Evolutionary conservation across 53 echinoderm and acorn worm species (phyloP), one percentile per base, ranked within the genome.

Genomic region (Patiria pectinifera): DNA sequence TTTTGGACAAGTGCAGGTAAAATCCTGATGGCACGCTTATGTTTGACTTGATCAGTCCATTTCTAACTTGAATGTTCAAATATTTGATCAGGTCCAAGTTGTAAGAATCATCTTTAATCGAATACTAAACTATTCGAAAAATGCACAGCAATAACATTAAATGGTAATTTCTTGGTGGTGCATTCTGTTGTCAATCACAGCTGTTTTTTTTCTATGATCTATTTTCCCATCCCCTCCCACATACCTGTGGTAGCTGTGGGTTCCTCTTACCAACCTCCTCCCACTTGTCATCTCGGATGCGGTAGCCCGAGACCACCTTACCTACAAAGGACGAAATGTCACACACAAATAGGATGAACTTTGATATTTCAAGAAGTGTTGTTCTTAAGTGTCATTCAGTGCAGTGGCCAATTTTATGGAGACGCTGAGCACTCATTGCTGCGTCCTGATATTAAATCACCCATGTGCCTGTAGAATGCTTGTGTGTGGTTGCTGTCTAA

Each of bases 241-340:
- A 62, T 91, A 97, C 99, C 97, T 99, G 96, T 3, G 99, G 99
- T 48, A 97, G 91, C 10, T 96, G 95, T 77, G 99, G 99, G 81
- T 94, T 91, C 62, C 94, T 93, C 86, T 96, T 97, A 35, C 99
- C 99, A 26, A 99, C 96, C 82, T 97, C 99, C 26, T 93, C 94
- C 98, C 99, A 99, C 72, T 92, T 14, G 8, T 91, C 88, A 74
- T 97, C 96, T n/a, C 95, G 93, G 76, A 99, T 89, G 23, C 96
- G 96, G 71, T 97, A 99, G 15, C 94, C 97, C 48, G 99, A 96
- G 11, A 98, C 95, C 60, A 98, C 95, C 26, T 91, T 83, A 2
- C 98, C 98, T 98, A 76, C 16, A 59, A 58, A 45, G 47, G 5
- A 53, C 5, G 75, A 80, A 62, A 76, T 58, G n/a, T 79, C 11